Base-by-base conservation (phyloP, 2,888 invertebrate species). In the Brachyptera putata region DNA sequence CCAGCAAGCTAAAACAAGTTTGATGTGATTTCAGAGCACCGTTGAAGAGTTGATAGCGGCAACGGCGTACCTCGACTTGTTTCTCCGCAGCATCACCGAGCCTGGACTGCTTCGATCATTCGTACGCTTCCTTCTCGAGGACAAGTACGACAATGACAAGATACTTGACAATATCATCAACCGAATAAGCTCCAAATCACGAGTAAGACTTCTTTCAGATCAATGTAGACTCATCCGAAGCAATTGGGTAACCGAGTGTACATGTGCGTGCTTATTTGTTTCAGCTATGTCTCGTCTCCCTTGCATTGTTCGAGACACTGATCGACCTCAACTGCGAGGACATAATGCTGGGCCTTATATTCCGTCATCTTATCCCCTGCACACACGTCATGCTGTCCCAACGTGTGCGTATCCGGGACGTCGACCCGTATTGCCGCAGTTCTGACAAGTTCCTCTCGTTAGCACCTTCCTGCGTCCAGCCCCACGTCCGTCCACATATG, bases 311-410 rank as follows among this genome's bases (percentile, higher is more conserved):
- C 75, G 90, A 94, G 73, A 94, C 95, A 0, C 78, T 98, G 62
- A 81, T 97, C 56, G 89, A 91, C 69, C 78, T 97, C 63, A 91
- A 95, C 75, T 96, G 95, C 76, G 98, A 98, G 75, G 98, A 98
- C 74, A 85, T 97, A 48, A 92, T 98, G 91, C 78, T 95, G 68
- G 94, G 95, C 71, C 78, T 97, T 53, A 83, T 95, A 49, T 85
- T 92, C 71, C 91, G 91, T 71, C 87, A 94, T 72, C 79, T 97
- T 65, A 80, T 86, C 68, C 89, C 90, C 0, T 89, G 89, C 69
- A 83, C 85, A 16, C 91, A 91, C 75, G 83, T 91, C 22, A 85
- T 88, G 85, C 79, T 87, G 58, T 89, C 89, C n/a, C 89, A 91
- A 75, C 79, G 87, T 61, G 80, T 83, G 67, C 80, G 85, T 68